Percentiles rank a stretch among this genome's conserved stretches.
Conservation (phyloP, 37 sponge, comb jelly and placozoan genomes). For the Petrosia ficiformis region DNA sequence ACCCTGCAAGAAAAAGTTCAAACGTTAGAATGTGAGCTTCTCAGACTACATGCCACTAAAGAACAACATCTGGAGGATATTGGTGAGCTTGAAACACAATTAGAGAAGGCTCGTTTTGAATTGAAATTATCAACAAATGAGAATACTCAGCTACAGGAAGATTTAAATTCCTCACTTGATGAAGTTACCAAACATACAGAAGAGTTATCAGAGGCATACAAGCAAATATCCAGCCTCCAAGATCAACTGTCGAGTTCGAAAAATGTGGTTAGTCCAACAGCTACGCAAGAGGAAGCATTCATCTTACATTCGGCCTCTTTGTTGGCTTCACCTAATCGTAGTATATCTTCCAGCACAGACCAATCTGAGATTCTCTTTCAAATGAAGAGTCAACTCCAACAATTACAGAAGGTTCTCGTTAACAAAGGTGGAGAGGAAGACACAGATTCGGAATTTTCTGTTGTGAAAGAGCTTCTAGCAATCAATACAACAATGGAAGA, state of each 20-base stretch:
- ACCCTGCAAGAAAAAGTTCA: not conserved
- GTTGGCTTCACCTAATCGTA: not conserved
- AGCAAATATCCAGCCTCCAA: not conserved
- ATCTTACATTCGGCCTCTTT: not conserved
- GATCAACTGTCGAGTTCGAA: not conserved
- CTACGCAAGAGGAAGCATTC: not conserved
- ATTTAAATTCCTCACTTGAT: not conserved
- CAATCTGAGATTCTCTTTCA: conserved; percentile 28
- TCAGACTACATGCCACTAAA: not conserved
- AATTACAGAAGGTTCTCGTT: conserved; percentile 7
- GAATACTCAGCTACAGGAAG: not conserved
- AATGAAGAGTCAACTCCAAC: conserved; percentile 56
- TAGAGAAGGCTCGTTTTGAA: not conserved
- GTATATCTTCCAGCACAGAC: not conserved
- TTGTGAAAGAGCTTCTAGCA: conserved; percentile 20
- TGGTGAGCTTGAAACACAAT: conserved; percentile 6
- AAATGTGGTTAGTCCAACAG: not conserved
- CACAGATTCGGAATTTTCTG: not conserved
- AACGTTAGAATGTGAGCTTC: not conserved
- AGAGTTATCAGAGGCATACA: too few species aligned
- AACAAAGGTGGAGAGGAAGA: not conserved
- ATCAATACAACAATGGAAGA: not conserved
- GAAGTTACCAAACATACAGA: not conserved
- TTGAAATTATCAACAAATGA: not conserved
- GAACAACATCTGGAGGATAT: not conserved